Percentiles rank a stretch among this genome's conserved stretches.
Evolutionary conservation across 2,888 invertebrate species (phyloP).

Genomic region (Acanthosepion lycidas): DNA sequence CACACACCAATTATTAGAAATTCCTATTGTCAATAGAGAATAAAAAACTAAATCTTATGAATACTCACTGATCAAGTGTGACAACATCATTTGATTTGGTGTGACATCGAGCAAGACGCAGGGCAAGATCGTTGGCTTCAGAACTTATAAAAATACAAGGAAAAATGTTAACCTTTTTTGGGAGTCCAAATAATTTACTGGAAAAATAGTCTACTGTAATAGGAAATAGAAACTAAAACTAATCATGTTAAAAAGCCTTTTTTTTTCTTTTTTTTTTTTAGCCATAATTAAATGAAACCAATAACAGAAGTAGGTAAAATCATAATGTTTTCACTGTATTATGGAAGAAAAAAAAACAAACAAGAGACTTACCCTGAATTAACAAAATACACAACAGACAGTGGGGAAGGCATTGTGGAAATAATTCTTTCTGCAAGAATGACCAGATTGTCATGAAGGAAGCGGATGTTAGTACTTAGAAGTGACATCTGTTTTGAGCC

Average conservation of each 20-base stretch:
- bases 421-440: conserved; percentile 89
- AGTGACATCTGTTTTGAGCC: conserved; percentile 91
- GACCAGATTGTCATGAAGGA: conserved; percentile 95
- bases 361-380: conserved; percentile 86
- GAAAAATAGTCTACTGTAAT: neutral
- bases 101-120: conserved; percentile 90
- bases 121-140: conserved; percentile 97
- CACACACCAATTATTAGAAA: too few relatives aligned
- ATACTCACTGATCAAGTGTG: conserved; percentile 95
- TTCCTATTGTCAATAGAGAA: neutral
- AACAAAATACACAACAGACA: conserved; percentile 95
- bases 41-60: conserved; percentile 34
- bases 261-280: too few relatives aligned
- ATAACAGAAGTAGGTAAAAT: neutral
- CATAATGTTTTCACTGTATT: neutral
- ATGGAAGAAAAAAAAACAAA: neutral
- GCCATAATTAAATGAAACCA: neutral
- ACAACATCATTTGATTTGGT: conserved; percentile 92
- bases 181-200: too few relatives aligned
- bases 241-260: too few relatives aligned
- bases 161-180: neutral
- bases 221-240: neutral
- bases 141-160: conserved; percentile 77
- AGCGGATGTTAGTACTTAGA: conserved; percentile 95
- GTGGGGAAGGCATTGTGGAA: conserved; percentile 86